A percentile compares a stretch with the other conserved stretches of the same genome.
These are phyloP conservation scores for Microcebus lehilahytsara DNA, from an alignment of 2,113 vertebrate species.

Conservation along the genomic window DNA sequence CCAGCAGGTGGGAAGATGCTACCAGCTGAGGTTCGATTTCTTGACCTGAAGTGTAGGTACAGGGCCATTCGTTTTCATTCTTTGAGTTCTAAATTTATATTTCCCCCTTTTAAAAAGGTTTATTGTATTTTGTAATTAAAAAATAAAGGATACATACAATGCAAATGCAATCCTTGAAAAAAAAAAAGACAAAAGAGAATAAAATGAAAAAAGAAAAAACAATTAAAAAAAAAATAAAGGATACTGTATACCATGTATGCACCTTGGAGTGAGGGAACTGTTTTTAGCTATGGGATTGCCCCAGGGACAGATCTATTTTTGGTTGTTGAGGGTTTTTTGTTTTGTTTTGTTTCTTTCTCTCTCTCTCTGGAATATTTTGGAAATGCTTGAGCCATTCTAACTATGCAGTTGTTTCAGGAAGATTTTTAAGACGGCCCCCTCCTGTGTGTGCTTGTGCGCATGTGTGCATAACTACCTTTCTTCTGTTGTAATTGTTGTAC, in stretches of 20 bases:
- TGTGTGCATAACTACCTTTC: background rate
- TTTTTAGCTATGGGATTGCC: background rate
- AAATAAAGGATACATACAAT: background rate
- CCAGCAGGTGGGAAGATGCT: background rate
- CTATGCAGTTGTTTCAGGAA: background rate
- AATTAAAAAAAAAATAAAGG: background rate
- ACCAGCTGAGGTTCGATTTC: accelerated
- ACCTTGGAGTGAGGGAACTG: background rate
- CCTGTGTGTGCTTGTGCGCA: accelerated
- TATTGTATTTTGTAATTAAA: background rate
- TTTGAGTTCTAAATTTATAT: background rate
- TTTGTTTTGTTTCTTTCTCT: background rate
- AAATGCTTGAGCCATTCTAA: background rate
- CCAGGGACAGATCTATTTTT: slow-evolving; percentile 18
- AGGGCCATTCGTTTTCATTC: background rate
- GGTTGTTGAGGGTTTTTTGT: background rate
- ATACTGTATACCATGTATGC: accelerated
- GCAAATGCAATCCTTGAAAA: too few species aligned
- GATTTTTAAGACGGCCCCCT: background rate
- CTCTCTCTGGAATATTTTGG: background rate
- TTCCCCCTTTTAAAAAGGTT: background rate
- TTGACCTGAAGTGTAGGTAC: background rate
- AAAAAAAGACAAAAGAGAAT: too few species aligned
- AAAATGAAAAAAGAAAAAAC: too few species aligned
- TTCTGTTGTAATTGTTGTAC: background rate